phyloP scores from a whole-genome alignment of 2,888 invertebrate species.

The Axea sp. region DNA sequence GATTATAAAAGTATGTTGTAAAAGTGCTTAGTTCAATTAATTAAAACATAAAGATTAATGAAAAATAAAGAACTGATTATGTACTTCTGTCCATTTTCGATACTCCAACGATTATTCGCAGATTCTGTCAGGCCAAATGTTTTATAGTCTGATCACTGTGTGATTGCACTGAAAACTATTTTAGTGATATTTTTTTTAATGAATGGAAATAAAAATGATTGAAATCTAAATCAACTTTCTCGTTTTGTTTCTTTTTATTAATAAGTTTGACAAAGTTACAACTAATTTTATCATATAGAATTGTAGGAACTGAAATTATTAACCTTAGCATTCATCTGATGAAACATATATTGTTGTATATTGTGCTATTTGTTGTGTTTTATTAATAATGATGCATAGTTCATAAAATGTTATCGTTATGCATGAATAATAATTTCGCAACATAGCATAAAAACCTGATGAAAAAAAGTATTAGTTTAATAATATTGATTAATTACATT shows the following conservation, averaged over 20 bases:
- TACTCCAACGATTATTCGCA: constrained; percentile 13
- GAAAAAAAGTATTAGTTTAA: too few relatives aligned
- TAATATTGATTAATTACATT: too few relatives aligned
- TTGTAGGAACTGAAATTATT: constrained; percentile 4
- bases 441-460: too few relatives aligned
- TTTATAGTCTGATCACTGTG: constrained; percentile 42
- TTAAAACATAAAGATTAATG: neutral
- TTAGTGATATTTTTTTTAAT: constrained; percentile 12
- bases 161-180: constrained; percentile 41
- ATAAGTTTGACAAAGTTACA: neutral
- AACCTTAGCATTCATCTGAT: constrained; percentile 4
- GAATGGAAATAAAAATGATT: constrained; percentile 30
- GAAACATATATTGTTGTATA: constrained; percentile 2
- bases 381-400: neutral
- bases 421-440: too few relatives aligned
- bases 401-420: neutral
- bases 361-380: neutral
- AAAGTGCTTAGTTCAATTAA: constrained; percentile 57
- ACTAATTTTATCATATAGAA: neutral
- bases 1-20: constrained; percentile 25
- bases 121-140: constrained; percentile 30
- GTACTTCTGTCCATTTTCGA: neutral
- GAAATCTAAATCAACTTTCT: too few relatives aligned
- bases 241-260: constrained; percentile 1
- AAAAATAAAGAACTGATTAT: neutral